Evolutionary conservation across 2,113 vertebrate genomes (phyloP), one percentile per base, ranked within the genome.

Genomic region (Sylvicapra grimmia): DNA sequence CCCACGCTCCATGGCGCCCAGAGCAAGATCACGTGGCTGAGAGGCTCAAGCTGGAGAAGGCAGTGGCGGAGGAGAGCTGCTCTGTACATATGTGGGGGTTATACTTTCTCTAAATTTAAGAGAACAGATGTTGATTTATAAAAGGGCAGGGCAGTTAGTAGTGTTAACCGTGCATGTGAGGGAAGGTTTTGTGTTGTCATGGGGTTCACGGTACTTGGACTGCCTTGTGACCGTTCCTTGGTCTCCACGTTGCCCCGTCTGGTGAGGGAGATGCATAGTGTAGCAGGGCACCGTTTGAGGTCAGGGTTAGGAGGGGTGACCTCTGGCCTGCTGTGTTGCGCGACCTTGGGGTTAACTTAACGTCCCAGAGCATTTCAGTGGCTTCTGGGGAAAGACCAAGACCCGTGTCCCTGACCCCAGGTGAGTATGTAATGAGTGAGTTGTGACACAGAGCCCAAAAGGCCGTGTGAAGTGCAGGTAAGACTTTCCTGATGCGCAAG

Each of bases 1-100:
- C 36, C 29, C 36, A 1, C 5, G 83, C 40, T 47, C 86, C 15
- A 0, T 0, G 44, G 2, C n/a, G n/a, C 36, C 44, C 13, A 1
- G 80, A 75, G 25, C 14, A 8, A n/a, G 82, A 31, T 51, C 31
- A 0, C 6, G 11, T 29, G 59, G 13, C 4, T 0, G 53, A 58
- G 58, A 40, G 80, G 33, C 4, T 47, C 25, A 2, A 2, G 51
- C 33, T 1, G 72, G 23, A 89, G 79, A 9, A 10, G 12, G 51
- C 31, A 0, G 54, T 8, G 13, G 61, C 13, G 53, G 61, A 33
- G 7, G 9, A 58, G 51, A 61, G 80, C 21, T 2, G 72, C 90
- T 59, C 12, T 94, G 91, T 77, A 40, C 49, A n/a, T 72, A 61
- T 25, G 31, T 36, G 2, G 31, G 44, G 85, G 65, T 58, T 54